phyloP scores from a whole-genome alignment of 2,888 invertebrate genomes.

The Temnothorax rugatulus region DNA sequence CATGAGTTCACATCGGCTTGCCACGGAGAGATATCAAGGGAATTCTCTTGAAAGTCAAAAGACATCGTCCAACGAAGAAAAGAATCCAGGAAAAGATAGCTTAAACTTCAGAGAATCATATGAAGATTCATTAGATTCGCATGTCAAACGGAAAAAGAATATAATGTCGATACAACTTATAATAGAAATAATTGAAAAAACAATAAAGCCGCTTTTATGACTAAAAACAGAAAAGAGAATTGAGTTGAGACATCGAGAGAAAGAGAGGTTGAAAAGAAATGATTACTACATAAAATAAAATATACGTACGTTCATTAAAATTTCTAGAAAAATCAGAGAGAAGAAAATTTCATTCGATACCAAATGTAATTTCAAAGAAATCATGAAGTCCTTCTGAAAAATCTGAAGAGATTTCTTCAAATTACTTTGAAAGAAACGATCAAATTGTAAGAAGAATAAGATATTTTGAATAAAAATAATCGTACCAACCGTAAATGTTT shows the following conservation, averaged over 20 bases:
- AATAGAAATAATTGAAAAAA: background rate
- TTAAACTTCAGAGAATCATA: background rate
- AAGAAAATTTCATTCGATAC: background rate
- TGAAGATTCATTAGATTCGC: background rate
- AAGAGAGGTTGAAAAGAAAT: background rate
- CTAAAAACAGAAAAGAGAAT: background rate
- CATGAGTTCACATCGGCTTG: slow-evolving; percentile 32
- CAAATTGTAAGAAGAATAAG: background rate
- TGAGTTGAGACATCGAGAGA: background rate
- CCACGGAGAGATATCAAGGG: background rate
- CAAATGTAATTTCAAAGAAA: background rate
- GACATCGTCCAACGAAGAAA: background rate
- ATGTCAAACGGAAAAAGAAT: background rate
- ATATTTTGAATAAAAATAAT: background rate
- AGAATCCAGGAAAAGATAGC: background rate
- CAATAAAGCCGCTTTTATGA: background rate
- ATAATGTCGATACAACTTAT: background rate
- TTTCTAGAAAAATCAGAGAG: background rate
- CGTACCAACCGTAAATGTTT: background rate
- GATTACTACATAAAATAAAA: background rate
- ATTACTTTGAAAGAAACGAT: background rate
- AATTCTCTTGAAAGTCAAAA: slow-evolving; percentile 36
- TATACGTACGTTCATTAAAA: background rate
- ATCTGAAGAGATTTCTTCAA: background rate
- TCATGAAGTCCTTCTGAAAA: background rate